Conservation (phyloP, 2,113 vertebrate genomes). For the Lepus europaeus region DNA sequence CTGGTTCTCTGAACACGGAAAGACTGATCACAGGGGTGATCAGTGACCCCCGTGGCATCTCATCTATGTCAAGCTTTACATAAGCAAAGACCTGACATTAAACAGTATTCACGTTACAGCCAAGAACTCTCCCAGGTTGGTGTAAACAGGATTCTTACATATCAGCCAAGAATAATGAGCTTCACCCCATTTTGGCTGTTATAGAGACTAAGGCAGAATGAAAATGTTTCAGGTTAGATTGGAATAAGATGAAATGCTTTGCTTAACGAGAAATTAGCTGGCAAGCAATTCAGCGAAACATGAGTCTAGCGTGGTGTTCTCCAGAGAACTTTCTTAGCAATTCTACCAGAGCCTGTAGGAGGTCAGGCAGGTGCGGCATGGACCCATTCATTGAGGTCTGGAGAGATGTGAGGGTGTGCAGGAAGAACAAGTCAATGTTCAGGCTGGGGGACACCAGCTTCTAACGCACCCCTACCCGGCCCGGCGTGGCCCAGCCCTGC, state of each 20-base stretch:
- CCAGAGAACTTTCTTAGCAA: background rate
- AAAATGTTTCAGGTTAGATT: background rate
- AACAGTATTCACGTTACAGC: background rate
- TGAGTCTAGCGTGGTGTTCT: background rate
- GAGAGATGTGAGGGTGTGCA: fast-evolving
- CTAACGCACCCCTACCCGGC: background rate
- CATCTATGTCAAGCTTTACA: background rate
- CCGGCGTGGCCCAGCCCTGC: no score
- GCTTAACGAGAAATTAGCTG: conserved; percentile 23
- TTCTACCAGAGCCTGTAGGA: background rate
- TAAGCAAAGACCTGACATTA: conserved; percentile 25
- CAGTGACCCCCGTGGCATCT: background rate
- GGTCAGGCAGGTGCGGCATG: background rate
- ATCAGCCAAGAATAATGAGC: background rate
- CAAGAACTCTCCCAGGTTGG: background rate
- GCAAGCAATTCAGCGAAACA: conserved; percentile 13
- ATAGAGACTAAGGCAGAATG: background rate
- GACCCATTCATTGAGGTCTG: background rate
- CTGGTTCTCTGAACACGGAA: background rate
- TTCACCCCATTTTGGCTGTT: background rate
- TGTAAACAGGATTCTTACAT: conserved; percentile 17
- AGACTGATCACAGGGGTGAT: background rate
- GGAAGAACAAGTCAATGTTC: background rate
- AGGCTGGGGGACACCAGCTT: background rate
- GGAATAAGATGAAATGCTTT: background rate